Evolutionary conservation across 2,888 invertebrate species (phyloP), one percentile per base, ranked within the genome.

Genomic region (Thecophora atra): DNA sequence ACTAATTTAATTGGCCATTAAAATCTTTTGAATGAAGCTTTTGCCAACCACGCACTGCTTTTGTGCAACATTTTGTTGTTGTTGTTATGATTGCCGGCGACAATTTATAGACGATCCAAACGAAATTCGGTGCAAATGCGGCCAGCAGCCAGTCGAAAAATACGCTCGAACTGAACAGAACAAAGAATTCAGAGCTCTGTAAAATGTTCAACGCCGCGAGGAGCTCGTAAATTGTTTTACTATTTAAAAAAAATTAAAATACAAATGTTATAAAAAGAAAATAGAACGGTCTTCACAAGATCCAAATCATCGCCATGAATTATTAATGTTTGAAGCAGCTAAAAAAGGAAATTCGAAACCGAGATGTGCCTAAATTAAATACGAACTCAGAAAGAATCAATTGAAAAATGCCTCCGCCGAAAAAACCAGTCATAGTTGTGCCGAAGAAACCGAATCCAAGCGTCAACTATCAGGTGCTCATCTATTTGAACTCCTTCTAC

Each of bases 401-500:
- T n/a, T n/a, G n/a, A 74, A 67, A 68, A 67, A 83, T 83, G 82
- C 83, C 83, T 63, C 81, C 81, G 65, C 82, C 82, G 72, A 80
- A 82, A 66, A 80, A 79, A 52, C 74, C 75, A 19, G 81, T 81
- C 37, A 78, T 80, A 19, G 75, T 80, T 69, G 81, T 83, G 78
- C 83, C 83, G 1, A 83, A 81, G 75, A 90, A 91, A 88, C 89
- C 92, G 80, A 93, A 93, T 86, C 92, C 93, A 7, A 93, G 94
- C 81, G 88, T 95, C 83, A 92, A 92, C 8, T 94, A 94, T 81
- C 94, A 95, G 88, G 93, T 95, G 85, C 87, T 94, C 47, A 89
- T 95, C 79, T 94, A 94, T 85, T 87, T 95, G 74, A 94, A 95
- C 86, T 93, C 93, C 56, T 94, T 94, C 87, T 95, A 95, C 87